These are phyloP conservation scores for Istiophorus platypterus DNA, from an alignment of 2,113 vertebrate species.

Conservation along the genomic window DNA sequence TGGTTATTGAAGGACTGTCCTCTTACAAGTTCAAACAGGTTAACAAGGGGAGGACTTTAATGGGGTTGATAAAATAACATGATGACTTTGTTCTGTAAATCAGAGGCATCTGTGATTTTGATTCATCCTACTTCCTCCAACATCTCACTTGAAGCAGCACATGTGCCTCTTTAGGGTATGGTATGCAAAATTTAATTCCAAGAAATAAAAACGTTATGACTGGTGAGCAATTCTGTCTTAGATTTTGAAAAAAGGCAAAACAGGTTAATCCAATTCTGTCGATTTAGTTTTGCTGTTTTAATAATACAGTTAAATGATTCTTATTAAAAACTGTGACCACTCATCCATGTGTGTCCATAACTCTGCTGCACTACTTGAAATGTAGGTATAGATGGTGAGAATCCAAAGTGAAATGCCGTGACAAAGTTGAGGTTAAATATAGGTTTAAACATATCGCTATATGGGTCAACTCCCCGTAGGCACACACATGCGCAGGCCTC, in stretches of 20 bases:
- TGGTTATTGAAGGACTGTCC: constrained; percentile 16
- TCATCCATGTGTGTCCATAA: background rate
- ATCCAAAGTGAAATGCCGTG: constrained; percentile 25
- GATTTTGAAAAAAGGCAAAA: background rate
- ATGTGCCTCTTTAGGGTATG: no score
- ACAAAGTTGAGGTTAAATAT: constrained; percentile 50
- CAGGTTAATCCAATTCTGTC: background rate
- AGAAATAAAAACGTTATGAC: no score
- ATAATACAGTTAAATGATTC: background rate
- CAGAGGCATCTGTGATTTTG: background rate
- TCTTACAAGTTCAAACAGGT: constrained; percentile 36
- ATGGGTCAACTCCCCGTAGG: constrained; percentile 38
- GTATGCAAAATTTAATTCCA: background rate
- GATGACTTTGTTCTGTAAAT: background rate
- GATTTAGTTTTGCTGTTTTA: background rate
- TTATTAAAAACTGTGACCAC: background rate
- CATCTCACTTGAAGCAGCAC: background rate
- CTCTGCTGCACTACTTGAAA: background rate
- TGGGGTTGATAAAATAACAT: constrained; percentile 8
- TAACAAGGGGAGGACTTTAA: constrained; percentile 37
- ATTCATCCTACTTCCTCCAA: background rate
- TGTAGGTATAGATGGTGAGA: background rate
- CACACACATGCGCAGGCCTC: no score
- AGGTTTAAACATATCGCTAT: constrained; percentile 40
- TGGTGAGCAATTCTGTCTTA: no score